Base-by-base conservation (phyloP, 1,140 invertebrate genomes). In the Coelopa frigida region DNA sequence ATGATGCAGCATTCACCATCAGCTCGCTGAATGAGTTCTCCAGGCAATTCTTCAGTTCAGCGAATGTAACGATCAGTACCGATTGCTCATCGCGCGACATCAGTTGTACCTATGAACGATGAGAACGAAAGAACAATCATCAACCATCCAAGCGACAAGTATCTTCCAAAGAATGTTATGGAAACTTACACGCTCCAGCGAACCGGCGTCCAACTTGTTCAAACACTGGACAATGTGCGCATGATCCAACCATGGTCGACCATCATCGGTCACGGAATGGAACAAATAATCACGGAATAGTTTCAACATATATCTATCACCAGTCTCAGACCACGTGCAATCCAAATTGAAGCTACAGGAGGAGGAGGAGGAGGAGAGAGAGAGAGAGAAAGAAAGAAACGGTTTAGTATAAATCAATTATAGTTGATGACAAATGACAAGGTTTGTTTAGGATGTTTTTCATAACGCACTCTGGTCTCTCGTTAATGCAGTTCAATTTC, bases 221-320 rank as follows among this genome's bases (percentile, higher is more conserved):
- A 99, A 80, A 71, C 86, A 92, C 60, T 89, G 82, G 14, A 94
- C 82, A 48, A 99, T 82, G 68, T 99, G 96, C 35, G 92, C 85
- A 75, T 96, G 83, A 74, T 98, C 95, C 29, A 98, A 68, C 90
- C 92, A 98, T 8, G 96, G 94, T 45, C 84, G 77, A 22, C 94
- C 94, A 69, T 94, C 89, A 52, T 87, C 83, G 26, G 85, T 86
- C 29, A 95, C 86, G 63, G 87, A 83, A 76, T 99, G 95, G 73
- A 98, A 98, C 54, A 98, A 73, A 70, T 95, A 96, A 75, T 98
- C 96, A 51, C 95, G 78, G 75, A 98, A 98, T 58, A 99, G 73
- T 76, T 98, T 98, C 69, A 98, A 75, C 85, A 98, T 89, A 72
- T 98, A 99, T 37, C 94, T 80, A 72, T 96, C 93, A 23, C 94